Conservation (phyloP, 2,797 vertebrate genomes). For the Bradypodion pumilum region DNA sequence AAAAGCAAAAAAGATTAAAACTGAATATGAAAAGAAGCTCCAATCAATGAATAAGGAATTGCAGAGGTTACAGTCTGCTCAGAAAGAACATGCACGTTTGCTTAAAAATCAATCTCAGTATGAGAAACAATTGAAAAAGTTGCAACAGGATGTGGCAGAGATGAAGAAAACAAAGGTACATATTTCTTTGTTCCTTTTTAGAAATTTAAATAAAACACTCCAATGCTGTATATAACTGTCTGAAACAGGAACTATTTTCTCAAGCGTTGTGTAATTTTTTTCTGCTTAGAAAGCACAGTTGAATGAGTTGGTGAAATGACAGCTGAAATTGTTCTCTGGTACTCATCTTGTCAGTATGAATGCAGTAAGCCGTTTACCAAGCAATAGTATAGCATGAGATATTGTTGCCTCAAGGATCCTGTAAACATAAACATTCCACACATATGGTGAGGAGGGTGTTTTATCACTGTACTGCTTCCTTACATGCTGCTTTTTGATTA, state of each 20-base stretch:
- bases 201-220: background rate
- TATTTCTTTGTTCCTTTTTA: background rate
- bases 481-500: background rate
- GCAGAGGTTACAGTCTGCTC: slow-evolving; percentile 92
- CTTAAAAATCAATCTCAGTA: slow-evolving; percentile 97
- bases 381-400: background rate
- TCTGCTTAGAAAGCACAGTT: background rate
- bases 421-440: background rate
- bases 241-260: background rate
- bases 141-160: slow-evolving; percentile 94
- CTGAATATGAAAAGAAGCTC: slow-evolving; percentile 93
- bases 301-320: background rate
- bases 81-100: slow-evolving; percentile 93
- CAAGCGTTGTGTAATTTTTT: background rate
- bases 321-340: background rate
- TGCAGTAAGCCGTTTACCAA: background rate
- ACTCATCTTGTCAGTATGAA: too few species aligned
- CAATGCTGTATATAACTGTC: too few species aligned
- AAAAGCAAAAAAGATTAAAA: slow-evolving; percentile 93
- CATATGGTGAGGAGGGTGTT: background rate
- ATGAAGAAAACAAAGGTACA: slow-evolving; percentile 99
- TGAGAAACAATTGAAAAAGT: slow-evolving; percentile 94
- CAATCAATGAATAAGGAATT: slow-evolving; percentile 96
- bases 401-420: background rate
- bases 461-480: background rate